Evolutionary conservation across 2,797 vertebrate genomes (phyloP).

Genomic region (Arctocebus calabarensis): DNA sequence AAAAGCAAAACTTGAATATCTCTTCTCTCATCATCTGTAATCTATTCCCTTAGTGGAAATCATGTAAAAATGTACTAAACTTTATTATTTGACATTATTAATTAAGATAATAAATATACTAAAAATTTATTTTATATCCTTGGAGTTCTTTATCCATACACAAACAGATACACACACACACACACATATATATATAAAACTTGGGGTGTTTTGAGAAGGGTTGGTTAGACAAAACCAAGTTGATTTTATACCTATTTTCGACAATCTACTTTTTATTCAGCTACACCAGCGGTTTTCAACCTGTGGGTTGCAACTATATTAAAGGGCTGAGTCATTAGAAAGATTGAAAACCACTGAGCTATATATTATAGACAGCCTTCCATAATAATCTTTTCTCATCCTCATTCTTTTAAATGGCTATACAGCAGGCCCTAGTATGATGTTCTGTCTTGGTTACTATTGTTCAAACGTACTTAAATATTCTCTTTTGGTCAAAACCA

Average conservation of each 20-base stretch:
- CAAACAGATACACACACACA: background rate
- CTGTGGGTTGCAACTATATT: too few relatives aligned
- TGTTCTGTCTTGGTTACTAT: background rate
- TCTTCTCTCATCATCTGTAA: background rate
- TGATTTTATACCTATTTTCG: conserved; percentile 10
- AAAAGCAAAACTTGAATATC: conserved; percentile 53
- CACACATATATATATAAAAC: background rate
- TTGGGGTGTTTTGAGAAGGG: background rate
- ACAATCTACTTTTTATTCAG: background rate
- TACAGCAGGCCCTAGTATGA: conserved; percentile 3
- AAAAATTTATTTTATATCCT: background rate
- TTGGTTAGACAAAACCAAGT: conserved; percentile 10
- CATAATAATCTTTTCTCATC: background rate
- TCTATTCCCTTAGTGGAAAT: conserved; percentile 38
- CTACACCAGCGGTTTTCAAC: too few relatives aligned
- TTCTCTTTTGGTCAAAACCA: conserved; percentile 44
- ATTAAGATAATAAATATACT: conserved; percentile 26
- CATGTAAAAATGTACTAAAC: background rate
- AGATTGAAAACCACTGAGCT: background rate
- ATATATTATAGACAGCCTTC: background rate
- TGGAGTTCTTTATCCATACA: conserved; percentile 3
- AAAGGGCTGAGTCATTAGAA: too few relatives aligned
- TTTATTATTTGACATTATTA: background rate
- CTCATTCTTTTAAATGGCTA: conserved; percentile 38
- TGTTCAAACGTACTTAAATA: conserved; percentile 38